Evolutionary conservation across 2,888 invertebrate species (phyloP), one percentile per base, ranked within the genome.

Genomic region (Dicyrtomina minuta): DNA sequence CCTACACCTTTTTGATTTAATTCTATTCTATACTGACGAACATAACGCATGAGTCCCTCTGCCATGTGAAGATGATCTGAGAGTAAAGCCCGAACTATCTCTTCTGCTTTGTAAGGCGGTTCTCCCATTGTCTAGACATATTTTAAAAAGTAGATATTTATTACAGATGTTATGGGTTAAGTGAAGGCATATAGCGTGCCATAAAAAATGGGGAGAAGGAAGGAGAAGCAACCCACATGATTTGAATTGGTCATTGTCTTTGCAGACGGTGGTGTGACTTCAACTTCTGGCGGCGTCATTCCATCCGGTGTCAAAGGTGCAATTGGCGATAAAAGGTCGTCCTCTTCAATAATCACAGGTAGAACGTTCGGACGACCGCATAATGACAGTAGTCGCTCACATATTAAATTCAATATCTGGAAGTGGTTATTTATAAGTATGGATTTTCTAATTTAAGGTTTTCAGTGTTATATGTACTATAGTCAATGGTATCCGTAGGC

Each of bases 401-500:
- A 91, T 67, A 91, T 84, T 74, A 87, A 84, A 82, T 89, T 90
- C n/a, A 92, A 82, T 77, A 92, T 87, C 91, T 91, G 82, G 13
- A n/a, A n/a, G n/a, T n/a, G n/a, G n/a, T n/a, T n/a, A n/a, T n/a
- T n/a, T n/a, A n/a, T n/a, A n/a, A n/a, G n/a, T n/a, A n/a, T n/a
- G n/a, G n/a, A n/a, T n/a, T n/a, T n/a, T n/a, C n/a, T n/a, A n/a
- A n/a, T n/a, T n/a, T n/a, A n/a, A n/a, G n/a, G n/a, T n/a, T n/a
- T n/a, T n/a, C n/a, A n/a, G n/a, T n/a, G n/a, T n/a, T n/a, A n/a
- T n/a, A n/a, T n/a, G n/a, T n/a, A n/a, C n/a, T n/a, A n/a, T n/a
- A n/a, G n/a, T n/a, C n/a, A n/a, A n/a, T 43, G 24, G 44, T 20
- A 59, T 59, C 12, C 24, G n/a, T n/a, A n/a, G n/a, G n/a, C n/a